These are phyloP conservation scores for Microplitis manilae DNA, from an alignment of 2,888 invertebrate genomes.

Conservation along the genomic window DNA sequence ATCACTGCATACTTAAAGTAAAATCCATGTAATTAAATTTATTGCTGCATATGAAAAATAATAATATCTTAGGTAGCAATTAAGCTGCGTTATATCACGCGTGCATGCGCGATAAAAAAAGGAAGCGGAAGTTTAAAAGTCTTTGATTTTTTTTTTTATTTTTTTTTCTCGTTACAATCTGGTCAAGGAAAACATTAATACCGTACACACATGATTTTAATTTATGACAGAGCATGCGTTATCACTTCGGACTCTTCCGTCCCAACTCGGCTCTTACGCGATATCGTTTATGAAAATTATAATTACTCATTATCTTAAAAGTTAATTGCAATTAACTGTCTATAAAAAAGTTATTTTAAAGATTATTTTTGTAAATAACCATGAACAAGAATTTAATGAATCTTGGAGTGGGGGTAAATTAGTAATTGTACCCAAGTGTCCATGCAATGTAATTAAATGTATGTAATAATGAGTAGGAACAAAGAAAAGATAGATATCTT, in stretches of 20 bases:
- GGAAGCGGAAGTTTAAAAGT: conserved; percentile 34
- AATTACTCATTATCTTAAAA: too few species aligned
- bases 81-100: conserved; percentile 32
- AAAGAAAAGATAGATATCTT: neutral
- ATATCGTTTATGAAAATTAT: neutral
- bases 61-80: neutral
- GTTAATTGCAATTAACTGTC: too few species aligned
- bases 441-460: neutral
- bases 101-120: conserved; percentile 24
- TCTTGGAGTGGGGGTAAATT: too few species aligned
- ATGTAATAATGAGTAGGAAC: neutral
- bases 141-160: conserved; percentile 29
- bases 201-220: too few species aligned
- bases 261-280: neutral
- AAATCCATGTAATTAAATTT: too few species aligned
- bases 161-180: conserved; percentile 34
- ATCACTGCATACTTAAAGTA: too few species aligned
- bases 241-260: neutral
- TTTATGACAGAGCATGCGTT: neutral
- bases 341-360: too few species aligned
- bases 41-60: too few species aligned
- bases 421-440: too few species aligned
- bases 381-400: too few species aligned
- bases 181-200: conserved; percentile 14
- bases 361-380: too few species aligned